Evolutionary conservation across 2,888 invertebrate species (phyloP).

Genomic region (Apodemia zela): DNA sequence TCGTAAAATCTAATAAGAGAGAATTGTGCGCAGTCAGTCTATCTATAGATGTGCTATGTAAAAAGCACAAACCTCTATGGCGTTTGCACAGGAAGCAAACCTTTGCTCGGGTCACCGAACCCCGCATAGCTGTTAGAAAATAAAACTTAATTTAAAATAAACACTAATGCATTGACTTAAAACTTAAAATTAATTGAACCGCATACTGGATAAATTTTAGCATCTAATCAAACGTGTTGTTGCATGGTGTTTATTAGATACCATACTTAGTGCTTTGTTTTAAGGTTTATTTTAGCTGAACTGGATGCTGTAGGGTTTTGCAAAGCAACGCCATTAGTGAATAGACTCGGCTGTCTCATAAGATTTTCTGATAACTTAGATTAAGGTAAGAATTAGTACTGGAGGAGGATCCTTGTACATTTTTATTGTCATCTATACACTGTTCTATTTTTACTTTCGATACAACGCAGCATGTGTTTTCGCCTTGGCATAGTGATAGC

Average conservation of each 20-base stretch:
- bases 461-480: too few species aligned
- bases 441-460: constrained; percentile 13
- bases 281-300: constrained; percentile 36
- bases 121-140: constrained; percentile 48
- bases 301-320: constrained; percentile 38
- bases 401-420: constrained; percentile 25
- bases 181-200: constrained; percentile 26
- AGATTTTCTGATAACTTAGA: constrained; percentile 54
- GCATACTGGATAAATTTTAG: constrained; percentile 38
- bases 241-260: constrained; percentile 30
- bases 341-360: constrained; percentile 52
- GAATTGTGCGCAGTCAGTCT: constrained; percentile 33
- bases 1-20: constrained; percentile 40
- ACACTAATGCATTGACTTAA: constrained; percentile 33
- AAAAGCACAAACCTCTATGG: constrained; percentile 42
- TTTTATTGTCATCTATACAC: background rate
- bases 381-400: constrained; percentile 41
- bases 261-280: constrained; percentile 25
- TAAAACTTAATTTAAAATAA: constrained; percentile 30
- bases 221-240: constrained; percentile 64
- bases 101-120: constrained; percentile 58
- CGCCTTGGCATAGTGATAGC: too few species aligned
- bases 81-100: constrained; percentile 52
- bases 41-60: constrained; percentile 35
- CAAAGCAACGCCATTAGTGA: constrained; percentile 54